phyloP scores from a whole-genome alignment of 2,797 vertebrate species.

The Erethizon dorsatum region DNA sequence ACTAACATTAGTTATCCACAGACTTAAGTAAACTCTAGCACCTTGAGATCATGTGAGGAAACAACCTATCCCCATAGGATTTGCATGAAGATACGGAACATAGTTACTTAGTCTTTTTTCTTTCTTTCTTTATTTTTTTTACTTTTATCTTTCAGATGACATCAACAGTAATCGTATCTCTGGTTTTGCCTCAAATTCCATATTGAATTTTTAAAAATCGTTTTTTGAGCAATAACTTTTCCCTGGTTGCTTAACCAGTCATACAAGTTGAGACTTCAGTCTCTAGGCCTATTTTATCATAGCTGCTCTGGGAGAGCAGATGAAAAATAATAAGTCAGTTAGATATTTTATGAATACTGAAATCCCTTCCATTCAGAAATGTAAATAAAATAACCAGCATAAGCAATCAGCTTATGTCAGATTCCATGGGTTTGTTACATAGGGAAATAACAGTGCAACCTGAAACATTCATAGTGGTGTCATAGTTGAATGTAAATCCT shows the following conservation, averaged over 20 bases:
- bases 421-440: conserved; percentile 75
- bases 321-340: conserved; percentile 86
- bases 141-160: conserved; percentile 80
- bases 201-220: conserved; percentile 83
- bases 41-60: conserved; percentile 39
- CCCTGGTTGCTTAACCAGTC: conserved; percentile 83
- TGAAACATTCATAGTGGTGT: conserved; percentile 81
- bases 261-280: conserved; percentile 85
- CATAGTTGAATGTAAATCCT: conserved; percentile 75
- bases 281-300: conserved; percentile 81
- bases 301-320: conserved; percentile 85
- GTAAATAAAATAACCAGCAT: conserved; percentile 87
- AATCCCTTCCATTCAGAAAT: conserved; percentile 88
- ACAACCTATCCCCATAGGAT: conserved; percentile 49
- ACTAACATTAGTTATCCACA: conserved; percentile 27
- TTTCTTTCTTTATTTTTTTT: not conserved
- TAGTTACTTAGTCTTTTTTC: conserved; percentile 67
- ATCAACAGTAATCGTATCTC: conserved; percentile 81
- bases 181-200: conserved; percentile 82
- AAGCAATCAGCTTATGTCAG: conserved; percentile 84
- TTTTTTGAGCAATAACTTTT: conserved; percentile 86
- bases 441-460: conserved; percentile 79
- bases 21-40: conserved; percentile 55
- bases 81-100: conserved; percentile 69
- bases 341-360: conserved; percentile 88